Percentiles rank a stretch among this genome's conserved stretches.
Evolutionary conservation across 2,797 vertebrate genomes (phyloP).

Genomic region (Lerista edwardsae): DNA sequence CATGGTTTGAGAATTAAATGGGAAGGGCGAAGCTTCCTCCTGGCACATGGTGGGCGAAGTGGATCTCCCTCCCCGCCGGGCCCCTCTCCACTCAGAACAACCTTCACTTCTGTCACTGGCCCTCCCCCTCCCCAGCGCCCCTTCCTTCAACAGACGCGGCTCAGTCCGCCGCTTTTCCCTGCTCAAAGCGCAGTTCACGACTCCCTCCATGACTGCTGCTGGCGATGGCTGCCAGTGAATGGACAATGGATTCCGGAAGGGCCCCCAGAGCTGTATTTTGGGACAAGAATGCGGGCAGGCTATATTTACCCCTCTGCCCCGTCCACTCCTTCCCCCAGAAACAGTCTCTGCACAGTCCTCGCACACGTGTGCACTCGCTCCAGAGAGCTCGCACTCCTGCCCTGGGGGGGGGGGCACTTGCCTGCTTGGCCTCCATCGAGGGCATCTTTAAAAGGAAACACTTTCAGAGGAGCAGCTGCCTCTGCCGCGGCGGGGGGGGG

Average conservation of each 20-base stretch:
- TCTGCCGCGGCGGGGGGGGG: neutral
- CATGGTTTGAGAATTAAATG: neutral
- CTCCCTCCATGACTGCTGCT: constrained; percentile 47
- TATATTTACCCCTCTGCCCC: constrained; percentile 70
- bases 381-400: constrained; percentile 64
- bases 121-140: neutral
- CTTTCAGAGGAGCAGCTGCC: constrained; percentile 40
- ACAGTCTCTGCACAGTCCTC: constrained; percentile 66
- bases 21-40: neutral
- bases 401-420: neutral
- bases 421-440: constrained; percentile 45
- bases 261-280: constrained; percentile 66
- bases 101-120: neutral
- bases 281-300: constrained; percentile 68
- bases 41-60: neutral
- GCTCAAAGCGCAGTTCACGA: constrained; percentile 52
- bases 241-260: constrained; percentile 61
- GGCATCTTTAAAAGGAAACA: constrained; percentile 1
- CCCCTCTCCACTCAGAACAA: neutral
- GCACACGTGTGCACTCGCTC: constrained; percentile 42
- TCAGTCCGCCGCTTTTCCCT: constrained; percentile 49
- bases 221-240: constrained; percentile 74
- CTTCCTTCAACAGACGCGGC: constrained; percentile 39
- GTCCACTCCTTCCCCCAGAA: constrained; percentile 48
- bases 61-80: neutral